Conservation (phyloP, 2,113 vertebrate genomes). For the Galbula dea region DNA sequence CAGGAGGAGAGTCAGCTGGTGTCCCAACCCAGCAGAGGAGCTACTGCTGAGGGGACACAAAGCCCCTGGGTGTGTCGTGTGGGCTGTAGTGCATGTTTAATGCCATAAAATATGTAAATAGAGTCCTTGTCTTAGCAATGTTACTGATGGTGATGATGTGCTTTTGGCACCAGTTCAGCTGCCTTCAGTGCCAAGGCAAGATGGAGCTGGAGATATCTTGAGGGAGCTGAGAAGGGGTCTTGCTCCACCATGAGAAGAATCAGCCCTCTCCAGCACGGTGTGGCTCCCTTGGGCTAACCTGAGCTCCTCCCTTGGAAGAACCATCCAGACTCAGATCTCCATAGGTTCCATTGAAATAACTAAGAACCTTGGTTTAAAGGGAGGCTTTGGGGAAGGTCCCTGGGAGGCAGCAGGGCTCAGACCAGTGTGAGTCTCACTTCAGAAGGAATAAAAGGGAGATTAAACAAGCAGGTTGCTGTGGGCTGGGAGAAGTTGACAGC, state of each 20-base stretch:
- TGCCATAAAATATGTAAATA: constrained; percentile 19
- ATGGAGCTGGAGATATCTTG: not conserved
- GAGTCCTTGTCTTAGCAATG: not conserved
- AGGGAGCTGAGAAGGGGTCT: not conserved
- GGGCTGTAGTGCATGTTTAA: constrained; percentile 11
- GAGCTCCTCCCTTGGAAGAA: not conserved
- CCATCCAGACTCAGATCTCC: not conserved
- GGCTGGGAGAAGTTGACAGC: not conserved
- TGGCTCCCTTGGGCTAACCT: not conserved
- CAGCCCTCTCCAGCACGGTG: not conserved
- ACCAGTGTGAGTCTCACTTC: accelerated
- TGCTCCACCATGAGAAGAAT: not conserved
- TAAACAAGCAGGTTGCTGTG: accelerated
- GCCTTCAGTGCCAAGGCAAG: not conserved
- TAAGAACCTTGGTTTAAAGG: not conserved
- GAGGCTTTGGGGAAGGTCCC: not conserved
- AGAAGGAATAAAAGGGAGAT: not conserved
- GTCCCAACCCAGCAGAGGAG: not conserved
- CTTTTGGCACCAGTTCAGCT: not conserved
- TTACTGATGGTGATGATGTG: not conserved
- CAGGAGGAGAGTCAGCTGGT: not conserved
- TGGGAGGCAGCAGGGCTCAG: not conserved
- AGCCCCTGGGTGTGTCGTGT: not conserved
- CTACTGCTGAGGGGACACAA: not conserved
- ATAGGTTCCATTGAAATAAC: not conserved